Percentiles rank a stretch among this genome's conserved stretches.
phyloP scores from a whole-genome alignment of 1,140 invertebrate species.

The Listronotus oregonensis region DNA sequence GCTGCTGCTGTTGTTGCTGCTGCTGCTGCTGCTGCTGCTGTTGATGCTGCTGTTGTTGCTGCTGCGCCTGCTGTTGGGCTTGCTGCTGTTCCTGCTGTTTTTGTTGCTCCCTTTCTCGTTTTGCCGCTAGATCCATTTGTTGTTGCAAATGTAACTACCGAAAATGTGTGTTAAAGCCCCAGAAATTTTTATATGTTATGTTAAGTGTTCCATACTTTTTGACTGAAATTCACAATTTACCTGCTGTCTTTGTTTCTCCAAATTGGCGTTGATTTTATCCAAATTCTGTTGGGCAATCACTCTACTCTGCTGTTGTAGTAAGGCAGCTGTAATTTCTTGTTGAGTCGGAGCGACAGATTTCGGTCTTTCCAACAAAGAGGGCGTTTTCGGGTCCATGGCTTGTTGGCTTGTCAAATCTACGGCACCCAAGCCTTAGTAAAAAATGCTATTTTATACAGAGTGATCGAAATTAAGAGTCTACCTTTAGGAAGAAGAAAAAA shows the following conservation, averaged over 20 bases:
- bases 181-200: too few species aligned
- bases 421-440: slow-evolving; percentile 31
- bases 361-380: slow-evolving; percentile 50
- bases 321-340: slow-evolving; percentile 59
- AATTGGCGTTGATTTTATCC: slow-evolving; percentile 61
- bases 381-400: slow-evolving; percentile 44
- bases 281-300: slow-evolving; percentile 63
- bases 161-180: too few species aligned
- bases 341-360: slow-evolving; percentile 52
- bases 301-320: slow-evolving; percentile 63
- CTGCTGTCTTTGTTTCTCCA: slow-evolving; percentile 63
- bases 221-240: too few species aligned
- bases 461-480: too few species aligned
- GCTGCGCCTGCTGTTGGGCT: slow-evolving; percentile 44
- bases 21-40: slow-evolving; percentile 38
- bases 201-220: too few species aligned
- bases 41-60: slow-evolving; percentile 37
- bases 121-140: slow-evolving; percentile 47
- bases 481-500: too few species aligned
- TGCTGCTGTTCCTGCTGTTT: too few species aligned
- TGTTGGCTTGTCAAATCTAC: slow-evolving; percentile 52
- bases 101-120: slow-evolving; percentile 13
- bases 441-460: background rate
- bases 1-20: slow-evolving; percentile 50
- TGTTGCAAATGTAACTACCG: slow-evolving; percentile 49